A percentile compares a stretch with the other conserved stretches of the same genome.
Evolutionary conservation across 1,140 invertebrate genomes (phyloP).

Genomic region (Tetramorium alpestre): DNA sequence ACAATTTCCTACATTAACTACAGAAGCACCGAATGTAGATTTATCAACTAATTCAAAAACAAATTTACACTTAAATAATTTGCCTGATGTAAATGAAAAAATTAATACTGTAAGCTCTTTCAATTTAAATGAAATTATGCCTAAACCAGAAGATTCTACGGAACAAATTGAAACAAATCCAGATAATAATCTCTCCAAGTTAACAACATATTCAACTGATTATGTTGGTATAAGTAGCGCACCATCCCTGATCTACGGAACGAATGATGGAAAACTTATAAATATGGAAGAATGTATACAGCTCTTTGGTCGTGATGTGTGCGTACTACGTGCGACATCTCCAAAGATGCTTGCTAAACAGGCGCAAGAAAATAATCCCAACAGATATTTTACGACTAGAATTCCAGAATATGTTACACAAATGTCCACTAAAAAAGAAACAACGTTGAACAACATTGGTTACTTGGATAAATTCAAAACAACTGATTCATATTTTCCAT

Average conservation of each 20-base stretch:
- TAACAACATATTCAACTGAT: neutral
- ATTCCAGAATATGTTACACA: conserved; percentile 24
- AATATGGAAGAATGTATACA: conserved; percentile 70
- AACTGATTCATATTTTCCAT: neutral
- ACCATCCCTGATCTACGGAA: neutral
- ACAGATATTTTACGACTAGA: conserved; percentile 16
- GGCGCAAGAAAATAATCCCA: neutral
- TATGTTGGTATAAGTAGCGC: neutral
- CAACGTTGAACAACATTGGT: neutral
- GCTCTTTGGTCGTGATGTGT: conserved; percentile 65
- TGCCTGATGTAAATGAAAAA: neutral
- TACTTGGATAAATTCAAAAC: neutral
- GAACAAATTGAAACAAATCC: neutral
- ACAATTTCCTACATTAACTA: neutral
- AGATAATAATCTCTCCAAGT: neutral
- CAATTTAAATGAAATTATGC: neutral
- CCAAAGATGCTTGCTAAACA: neutral
- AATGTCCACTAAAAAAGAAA: neutral
- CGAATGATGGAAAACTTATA: conserved; percentile 2
- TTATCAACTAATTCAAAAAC: neutral
- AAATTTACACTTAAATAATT: neutral
- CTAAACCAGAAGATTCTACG: neutral
- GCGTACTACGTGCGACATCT: conserved; percentile 37
- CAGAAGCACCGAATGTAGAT: neutral
- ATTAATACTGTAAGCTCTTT: neutral